These are phyloP conservation scores for Malacoraja senta DNA, from an alignment of 2,797 vertebrate species.

Conservation along the genomic window DNA sequence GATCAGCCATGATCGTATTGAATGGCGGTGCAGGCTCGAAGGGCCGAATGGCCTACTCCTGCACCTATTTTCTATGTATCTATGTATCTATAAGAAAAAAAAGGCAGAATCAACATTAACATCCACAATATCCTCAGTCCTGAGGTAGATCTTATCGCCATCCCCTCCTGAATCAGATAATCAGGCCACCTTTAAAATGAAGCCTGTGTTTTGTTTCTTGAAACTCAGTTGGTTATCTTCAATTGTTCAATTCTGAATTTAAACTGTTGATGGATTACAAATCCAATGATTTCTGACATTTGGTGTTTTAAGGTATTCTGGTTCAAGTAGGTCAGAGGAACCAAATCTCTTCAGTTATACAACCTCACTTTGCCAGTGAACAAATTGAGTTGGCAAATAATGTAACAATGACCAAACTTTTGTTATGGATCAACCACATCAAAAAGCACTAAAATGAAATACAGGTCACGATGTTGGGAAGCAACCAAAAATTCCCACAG, in stretches of 20 bases:
- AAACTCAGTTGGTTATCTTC: neutral
- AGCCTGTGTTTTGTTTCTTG: neutral
- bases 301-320: neutral
- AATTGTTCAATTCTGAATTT: neutral
- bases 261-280: neutral
- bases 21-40: no score
- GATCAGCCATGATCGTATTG: no score
- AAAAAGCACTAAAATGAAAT: neutral
- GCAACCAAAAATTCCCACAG: neutral
- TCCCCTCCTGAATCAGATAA: neutral
- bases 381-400: neutral
- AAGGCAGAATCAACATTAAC: neutral
- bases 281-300: neutral
- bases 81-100: neutral
- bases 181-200: neutral
- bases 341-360: neutral
- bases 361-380: neutral
- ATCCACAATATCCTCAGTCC: neutral
- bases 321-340: neutral
- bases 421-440: neutral
- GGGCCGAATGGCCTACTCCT: no score
- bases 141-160: neutral
- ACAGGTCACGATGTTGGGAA: neutral
- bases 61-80: no score
- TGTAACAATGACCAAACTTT: neutral